Percentiles rank a stretch among this genome's conserved stretches.
Conservation (phyloP, 2,113 vertebrate genomes). For the Sylvicapra grimmia region DNA sequence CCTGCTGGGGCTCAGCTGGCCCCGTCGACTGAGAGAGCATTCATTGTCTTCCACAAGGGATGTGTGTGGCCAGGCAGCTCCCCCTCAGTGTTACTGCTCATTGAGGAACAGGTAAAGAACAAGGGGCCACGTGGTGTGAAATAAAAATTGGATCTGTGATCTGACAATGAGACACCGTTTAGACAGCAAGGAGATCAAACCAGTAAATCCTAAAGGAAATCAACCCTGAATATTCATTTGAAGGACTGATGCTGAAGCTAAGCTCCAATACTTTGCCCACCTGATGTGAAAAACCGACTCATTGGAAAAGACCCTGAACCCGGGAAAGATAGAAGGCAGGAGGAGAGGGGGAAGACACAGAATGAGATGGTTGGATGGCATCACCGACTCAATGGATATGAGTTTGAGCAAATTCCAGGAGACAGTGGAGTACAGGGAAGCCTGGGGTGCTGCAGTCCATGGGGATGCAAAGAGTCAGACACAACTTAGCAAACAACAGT, state of each 20-base stretch:
- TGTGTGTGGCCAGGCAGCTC: accelerated
- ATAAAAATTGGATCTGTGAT: neutral
- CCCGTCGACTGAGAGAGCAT: accelerated
- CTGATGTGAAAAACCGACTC: neutral
- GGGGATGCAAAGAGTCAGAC: neutral
- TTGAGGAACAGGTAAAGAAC: neutral
- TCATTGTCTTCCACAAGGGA: accelerated
- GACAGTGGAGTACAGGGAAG: neutral
- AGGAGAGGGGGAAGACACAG: neutral
- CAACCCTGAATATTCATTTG: neutral
- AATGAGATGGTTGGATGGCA: neutral
- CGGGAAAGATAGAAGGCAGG: neutral
- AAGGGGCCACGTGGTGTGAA: too few relatives aligned
- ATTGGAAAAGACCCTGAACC: neutral
- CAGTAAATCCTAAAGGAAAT: neutral
- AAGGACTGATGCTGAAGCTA: neutral
- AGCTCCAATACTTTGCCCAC: neutral
- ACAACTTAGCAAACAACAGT: neutral
- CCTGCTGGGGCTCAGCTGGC: too few relatives aligned
- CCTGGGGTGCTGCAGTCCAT: neutral
- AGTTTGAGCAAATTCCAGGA: neutral
- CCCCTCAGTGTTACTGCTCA: accelerated
- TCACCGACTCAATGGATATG: accelerated
- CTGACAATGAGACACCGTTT: neutral
- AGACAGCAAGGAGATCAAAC: neutral